Evolutionary conservation across 1,140 invertebrate species (phyloP).

Genomic region (Drosophila nikananu): DNA sequence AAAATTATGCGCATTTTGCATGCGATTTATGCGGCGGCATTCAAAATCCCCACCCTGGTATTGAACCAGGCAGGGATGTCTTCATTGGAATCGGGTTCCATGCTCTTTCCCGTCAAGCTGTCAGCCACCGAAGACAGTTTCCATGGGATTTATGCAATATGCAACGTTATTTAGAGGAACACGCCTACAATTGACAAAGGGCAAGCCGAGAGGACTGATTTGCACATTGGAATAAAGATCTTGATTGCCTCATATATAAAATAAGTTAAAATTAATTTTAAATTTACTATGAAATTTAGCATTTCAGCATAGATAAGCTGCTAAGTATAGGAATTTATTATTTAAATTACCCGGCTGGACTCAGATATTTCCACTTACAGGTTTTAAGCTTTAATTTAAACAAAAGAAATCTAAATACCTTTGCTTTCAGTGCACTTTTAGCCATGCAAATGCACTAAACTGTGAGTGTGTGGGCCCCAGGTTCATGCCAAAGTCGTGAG

Average conservation of each 20-base stretch:
- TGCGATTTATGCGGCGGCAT: conserved; percentile 62
- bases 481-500: conserved; percentile 61
- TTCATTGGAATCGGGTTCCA: conserved; percentile 1
- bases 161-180: conserved; percentile 24
- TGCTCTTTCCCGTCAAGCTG: conserved; percentile 1
- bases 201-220: neutral
- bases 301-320: neutral
- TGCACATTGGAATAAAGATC: neutral
- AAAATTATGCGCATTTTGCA: conserved; percentile 69
- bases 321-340: neutral
- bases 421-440: conserved; percentile 9
- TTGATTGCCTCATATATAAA: neutral
- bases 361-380: no score
- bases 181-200: conserved; percentile 28
- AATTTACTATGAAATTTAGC: neutral
- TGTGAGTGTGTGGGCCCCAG: conserved; percentile 54
- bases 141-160: conserved; percentile 21
- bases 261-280: neutral
- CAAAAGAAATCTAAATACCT: neutral
- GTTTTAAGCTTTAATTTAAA: neutral
- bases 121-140: conserved; percentile 31
- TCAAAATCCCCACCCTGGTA: conserved; percentile 36
- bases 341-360: neutral
- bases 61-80: conserved; percentile 54
- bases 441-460: conserved; percentile 53